Base-by-base conservation (phyloP, 2,888 invertebrate genomes). In the Sepioteuthis lessoniana region DNA sequence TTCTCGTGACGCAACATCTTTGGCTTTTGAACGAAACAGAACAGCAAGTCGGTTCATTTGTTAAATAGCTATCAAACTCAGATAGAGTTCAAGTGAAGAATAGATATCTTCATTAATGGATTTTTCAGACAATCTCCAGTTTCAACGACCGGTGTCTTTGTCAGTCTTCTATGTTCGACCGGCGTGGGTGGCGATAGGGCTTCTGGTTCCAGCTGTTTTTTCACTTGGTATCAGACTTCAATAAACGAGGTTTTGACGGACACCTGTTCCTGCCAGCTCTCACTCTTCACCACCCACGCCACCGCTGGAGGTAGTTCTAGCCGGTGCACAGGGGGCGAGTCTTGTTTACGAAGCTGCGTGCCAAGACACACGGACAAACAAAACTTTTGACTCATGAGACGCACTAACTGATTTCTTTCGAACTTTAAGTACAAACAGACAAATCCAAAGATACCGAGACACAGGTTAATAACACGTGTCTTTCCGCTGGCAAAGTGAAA, bases 61-160 rank as follows among this genome's bases (percentile, higher is more conserved):
- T 35, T n/a, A 76, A 76, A 76, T 76, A n/a, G 76, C 76, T 76
- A 76, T 76, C 76, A 76, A n/a, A n/a, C n/a, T 2, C 13, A 76
- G n/a, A 76, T 16, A 16, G 76, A 76, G 76, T 76, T 76, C 76
- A 76, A 76, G n/a, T n/a, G n/a, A 76, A 76, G 76, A 76, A 76
- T 76, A 76, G 76, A 76, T 76, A 76, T 76, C 16, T 76, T 76
- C 76, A 76, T 76, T 76, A 76, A 76, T 76, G 76, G 76, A 76
- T 76, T 76, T 76, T n/a, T 76, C 76, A 76, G 76, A 76, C 76
- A n/a, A 76, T 76, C 76, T 76, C 76, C n/a, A 76, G n/a, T 76
- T 76, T 76, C 76, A 76, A 76, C n/a, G 0, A n/a, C 16, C 16
- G n/a, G 76, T 76, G 13, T 76, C 76, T 76, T 76, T 76, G 76